These are phyloP conservation scores for Martes martes DNA, from an alignment of 2,113 vertebrate species.

Conservation along the genomic window DNA sequence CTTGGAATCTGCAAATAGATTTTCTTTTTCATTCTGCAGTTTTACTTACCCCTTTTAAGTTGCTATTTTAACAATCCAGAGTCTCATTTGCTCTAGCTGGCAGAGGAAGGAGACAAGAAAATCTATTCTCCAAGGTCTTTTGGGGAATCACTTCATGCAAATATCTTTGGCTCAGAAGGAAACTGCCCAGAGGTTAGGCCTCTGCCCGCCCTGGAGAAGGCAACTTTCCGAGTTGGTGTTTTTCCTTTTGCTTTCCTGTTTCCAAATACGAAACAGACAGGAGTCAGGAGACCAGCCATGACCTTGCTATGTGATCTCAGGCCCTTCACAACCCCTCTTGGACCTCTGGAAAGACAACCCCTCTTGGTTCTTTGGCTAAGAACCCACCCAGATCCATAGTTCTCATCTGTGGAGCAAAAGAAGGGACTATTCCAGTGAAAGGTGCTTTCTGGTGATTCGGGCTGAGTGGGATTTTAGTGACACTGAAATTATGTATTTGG, in stretches of 20 bases:
- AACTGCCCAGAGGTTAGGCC: conserved; percentile 35
- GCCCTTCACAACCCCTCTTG: background rate
- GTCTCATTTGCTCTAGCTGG: background rate
- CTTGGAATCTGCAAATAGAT: background rate
- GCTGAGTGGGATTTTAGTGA: background rate
- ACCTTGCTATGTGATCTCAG: conserved; percentile 19
- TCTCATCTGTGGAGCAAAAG: background rate
- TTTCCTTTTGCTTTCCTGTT: conserved; percentile 66
- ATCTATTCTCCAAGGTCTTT: conserved; percentile 1
- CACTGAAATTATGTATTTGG: background rate
- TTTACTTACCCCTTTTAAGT: conserved; percentile 45
- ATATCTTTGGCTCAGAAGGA: conserved; percentile 56
- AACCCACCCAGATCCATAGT: background rate
- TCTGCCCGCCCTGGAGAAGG: background rate
- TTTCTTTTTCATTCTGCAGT: background rate
- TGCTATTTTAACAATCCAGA: conserved; percentile 37
- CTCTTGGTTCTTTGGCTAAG: background rate
- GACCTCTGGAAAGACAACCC: background rate
- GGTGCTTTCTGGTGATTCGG: background rate
- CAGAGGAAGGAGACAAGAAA: conserved; percentile 1
- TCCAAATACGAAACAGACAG: conserved; percentile 15
- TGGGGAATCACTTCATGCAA: conserved; percentile 69
- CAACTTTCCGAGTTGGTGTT: background rate
- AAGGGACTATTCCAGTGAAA: background rate
- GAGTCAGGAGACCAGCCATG: conserved; percentile 48